Base-by-base conservation (phyloP, 1,140 invertebrate genomes). In the Cydia pomonella region DNA sequence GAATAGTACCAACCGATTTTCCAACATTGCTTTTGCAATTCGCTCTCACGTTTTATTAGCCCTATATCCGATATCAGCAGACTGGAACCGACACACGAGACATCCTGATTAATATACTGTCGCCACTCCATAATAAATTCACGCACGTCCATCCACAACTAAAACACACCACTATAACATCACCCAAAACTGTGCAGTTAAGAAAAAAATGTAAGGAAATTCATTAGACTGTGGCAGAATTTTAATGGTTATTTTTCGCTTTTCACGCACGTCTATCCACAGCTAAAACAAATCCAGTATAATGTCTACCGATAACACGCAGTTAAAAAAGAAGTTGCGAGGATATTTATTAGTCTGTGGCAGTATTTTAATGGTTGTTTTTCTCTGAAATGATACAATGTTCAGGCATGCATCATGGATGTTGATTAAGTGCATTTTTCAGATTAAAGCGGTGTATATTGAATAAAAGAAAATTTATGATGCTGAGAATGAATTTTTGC, bases 11-110 rank as follows among this genome's bases (percentile, higher is more conserved):
- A 23, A 5, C 21, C 18, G 53, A 59, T 59, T 50, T 7, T 7
- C 21, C 53, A 23, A 53, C 50, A 53, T 23, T 59, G 16, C 4
- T 50, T n/a, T 6, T 9, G 4, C 16, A 7, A n/a, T 50, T 7
- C 47, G 47, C 47, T 50, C 47, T 47, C 53, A 23, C 64, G n/a
- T n/a, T 33, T 33, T 33, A 69, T 69, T 33, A 69, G 64, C 64
- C 27, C n/a, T 5, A 33, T 18, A 69, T 69, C 29, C 64, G 16
- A 69, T 41, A 27, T 23, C 64, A 33, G 27, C 27, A 33, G 29
- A 18, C 64, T 38, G 64, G 27, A 69, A 69, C 27, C 33, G 64
- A 69, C 64, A 69, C 64, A 69, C n/a, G 27, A 69, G 64, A 69
- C 64, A 69, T 16, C 13, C 29, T 69, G 64, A 69, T 69, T 69